These are phyloP conservation scores for Turdus rufiventris DNA, from an alignment of 2,113 vertebrate genomes.

Conservation along the genomic window DNA sequence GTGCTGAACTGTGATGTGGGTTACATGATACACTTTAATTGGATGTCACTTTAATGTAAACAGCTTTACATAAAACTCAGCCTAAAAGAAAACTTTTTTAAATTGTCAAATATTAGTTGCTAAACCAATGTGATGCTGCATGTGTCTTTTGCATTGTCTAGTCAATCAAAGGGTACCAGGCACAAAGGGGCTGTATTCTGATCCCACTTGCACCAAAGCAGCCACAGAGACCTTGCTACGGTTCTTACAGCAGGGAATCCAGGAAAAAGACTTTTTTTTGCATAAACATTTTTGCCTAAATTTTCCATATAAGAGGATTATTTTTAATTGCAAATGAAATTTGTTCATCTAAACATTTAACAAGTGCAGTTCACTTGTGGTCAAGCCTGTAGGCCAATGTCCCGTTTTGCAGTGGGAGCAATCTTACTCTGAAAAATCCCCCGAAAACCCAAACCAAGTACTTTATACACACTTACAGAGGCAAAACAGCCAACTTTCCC, in stretches of 20 bases:
- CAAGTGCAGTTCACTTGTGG: neutral
- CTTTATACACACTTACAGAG: neutral
- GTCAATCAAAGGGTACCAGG: neutral
- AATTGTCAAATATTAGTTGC: conserved; percentile 55
- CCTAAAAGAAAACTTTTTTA: conserved; percentile 47
- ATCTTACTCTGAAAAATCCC: neutral
- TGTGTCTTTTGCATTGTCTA: conserved; percentile 10
- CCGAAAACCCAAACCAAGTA: neutral
- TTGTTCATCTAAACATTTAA: neutral
- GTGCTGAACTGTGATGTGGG: conserved; percentile 67
- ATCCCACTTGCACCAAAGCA: neutral
- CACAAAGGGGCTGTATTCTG: neutral
- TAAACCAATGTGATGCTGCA: conserved; percentile 36
- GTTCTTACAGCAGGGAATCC: neutral
- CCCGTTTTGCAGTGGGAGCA: neutral
- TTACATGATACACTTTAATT: conserved; percentile 71
- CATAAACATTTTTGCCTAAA: neutral
- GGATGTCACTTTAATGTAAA: conserved; percentile 73
- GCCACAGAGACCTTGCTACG: neutral
- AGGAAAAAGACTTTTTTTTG: neutral
- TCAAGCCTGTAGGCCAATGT: neutral
- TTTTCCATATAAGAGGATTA: neutral
- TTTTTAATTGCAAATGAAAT: neutral
- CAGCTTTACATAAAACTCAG: conserved; percentile 64
- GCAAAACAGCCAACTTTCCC: neutral